phyloP scores from a whole-genome alignment of 2,797 vertebrate species.

The Myotis findleyi region DNA sequence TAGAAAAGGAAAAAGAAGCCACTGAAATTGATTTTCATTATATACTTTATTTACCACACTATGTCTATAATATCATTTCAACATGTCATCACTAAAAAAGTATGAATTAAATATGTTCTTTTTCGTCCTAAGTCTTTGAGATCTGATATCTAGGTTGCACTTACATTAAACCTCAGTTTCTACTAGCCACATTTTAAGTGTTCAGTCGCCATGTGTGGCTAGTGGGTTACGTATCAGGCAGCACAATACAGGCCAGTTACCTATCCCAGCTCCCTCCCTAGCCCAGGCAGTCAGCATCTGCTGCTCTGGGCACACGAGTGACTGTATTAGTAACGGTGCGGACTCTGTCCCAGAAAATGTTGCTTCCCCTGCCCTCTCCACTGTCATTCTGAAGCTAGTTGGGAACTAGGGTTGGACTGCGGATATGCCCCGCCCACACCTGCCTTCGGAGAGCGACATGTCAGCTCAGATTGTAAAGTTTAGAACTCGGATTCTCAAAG shows the following conservation, averaged over 20 bases:
- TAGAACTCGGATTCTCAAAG: neutral
- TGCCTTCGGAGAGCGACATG: neutral
- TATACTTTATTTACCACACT: neutral
- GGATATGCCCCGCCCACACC: neutral
- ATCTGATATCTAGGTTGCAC: neutral
- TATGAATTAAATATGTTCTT: neutral
- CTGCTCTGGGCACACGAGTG: neutral
- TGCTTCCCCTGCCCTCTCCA: neutral
- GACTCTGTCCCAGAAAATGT: neutral
- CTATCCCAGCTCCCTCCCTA: too few species aligned
- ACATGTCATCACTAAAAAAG: neutral
- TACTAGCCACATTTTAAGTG: neutral
- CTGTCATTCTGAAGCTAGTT: neutral
- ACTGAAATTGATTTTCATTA: slow-evolving; percentile 32
- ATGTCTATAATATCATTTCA: neutral
- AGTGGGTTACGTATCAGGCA: neutral
- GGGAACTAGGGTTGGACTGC: neutral
- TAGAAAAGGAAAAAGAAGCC: neutral
- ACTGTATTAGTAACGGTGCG: neutral
- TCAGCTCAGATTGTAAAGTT: neutral
- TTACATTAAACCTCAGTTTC: neutral
- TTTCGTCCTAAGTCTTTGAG: neutral
- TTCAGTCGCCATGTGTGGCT: neutral
- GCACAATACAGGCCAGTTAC: neutral
- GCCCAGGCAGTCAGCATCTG: neutral